Conservation (phyloP, 1,140 invertebrate genomes). For the Vanessa atalanta region DNA sequence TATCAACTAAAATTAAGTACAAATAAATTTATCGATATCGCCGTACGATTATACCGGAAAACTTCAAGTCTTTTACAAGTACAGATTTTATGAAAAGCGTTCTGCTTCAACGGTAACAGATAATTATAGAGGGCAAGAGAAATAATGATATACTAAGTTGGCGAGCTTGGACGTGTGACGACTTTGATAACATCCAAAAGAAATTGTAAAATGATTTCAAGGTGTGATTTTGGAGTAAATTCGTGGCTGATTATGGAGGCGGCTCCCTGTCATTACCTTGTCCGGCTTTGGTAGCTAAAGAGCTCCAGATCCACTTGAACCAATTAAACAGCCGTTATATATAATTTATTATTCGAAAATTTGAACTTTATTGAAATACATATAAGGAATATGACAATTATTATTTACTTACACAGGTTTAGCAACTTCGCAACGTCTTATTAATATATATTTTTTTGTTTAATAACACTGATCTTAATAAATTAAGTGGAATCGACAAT, state of each 20-base stretch:
- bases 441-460: background rate
- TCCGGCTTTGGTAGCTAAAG: slow-evolving; percentile 56
- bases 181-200: slow-evolving; percentile 62
- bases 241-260: slow-evolving; percentile 62
- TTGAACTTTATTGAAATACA: slow-evolving; percentile 16
- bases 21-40: slow-evolving; percentile 3
- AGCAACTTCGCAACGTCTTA: background rate
- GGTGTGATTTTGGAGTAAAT: slow-evolving; percentile 70
- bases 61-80: slow-evolving; percentile 21
- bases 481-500: background rate
- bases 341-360: slow-evolving; percentile 26
- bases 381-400: slow-evolving; percentile 11
- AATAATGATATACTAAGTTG: slow-evolving; percentile 67
- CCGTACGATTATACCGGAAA: slow-evolving; percentile 3
- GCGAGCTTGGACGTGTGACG: slow-evolving; percentile 53
- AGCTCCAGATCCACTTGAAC: slow-evolving; percentile 43
- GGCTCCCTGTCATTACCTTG: slow-evolving; percentile 66
- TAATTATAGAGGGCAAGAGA: slow-evolving; percentile 58
- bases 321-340: slow-evolving; percentile 36
- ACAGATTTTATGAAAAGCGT: slow-evolving; percentile 24
- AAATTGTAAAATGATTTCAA: slow-evolving; percentile 66
- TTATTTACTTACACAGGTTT: slow-evolving; percentile 5
- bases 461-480: background rate
- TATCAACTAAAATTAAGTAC: background rate
- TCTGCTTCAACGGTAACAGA: slow-evolving; percentile 30